These are phyloP conservation scores for Dendronephthya gigantea DNA, from an alignment of 64 coral and sea anemone species.

Conservation along the genomic window DNA sequence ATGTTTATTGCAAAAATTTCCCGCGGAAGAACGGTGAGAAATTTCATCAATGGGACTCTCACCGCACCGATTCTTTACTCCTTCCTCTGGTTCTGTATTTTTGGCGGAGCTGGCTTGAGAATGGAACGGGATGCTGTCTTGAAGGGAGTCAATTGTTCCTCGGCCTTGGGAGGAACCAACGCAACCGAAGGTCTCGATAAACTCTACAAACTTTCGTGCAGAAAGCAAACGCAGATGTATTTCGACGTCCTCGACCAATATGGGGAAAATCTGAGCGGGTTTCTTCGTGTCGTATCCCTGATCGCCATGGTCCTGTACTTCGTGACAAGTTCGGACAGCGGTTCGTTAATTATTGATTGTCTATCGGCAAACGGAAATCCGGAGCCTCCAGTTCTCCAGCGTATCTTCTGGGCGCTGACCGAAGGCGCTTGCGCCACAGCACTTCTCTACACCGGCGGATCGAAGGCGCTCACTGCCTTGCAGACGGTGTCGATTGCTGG, in stretches of 20 bases:
- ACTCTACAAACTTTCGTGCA: slow-evolving; percentile 4
- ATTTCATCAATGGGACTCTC: slow-evolving; percentile 8
- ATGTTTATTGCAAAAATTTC: slow-evolving; percentile 14
- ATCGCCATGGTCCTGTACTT: slow-evolving; percentile 15
- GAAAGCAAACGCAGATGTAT: slow-evolving; percentile 9
- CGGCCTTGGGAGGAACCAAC: not conserved
- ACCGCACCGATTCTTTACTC: not conserved
- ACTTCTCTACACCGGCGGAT: not conserved
- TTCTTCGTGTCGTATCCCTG: not conserved
- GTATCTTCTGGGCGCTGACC: slow-evolving; percentile 3
- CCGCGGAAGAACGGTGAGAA: not conserved
- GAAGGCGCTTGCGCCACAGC: slow-evolving; percentile 13
- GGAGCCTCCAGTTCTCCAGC: not conserved
- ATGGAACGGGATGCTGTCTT: not conserved
- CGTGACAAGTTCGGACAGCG: slow-evolving; percentile 14
- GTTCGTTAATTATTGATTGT: slow-evolving; percentile 12
- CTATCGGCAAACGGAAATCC: not conserved
- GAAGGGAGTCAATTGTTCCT: not conserved
- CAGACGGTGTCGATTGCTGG: slow-evolving; percentile 1
- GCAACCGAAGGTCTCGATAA: not conserved
- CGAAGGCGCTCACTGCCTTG: not conserved
- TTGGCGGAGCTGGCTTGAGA: not conserved
- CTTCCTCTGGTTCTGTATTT: slow-evolving; percentile 9
- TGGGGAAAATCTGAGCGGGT: not conserved
- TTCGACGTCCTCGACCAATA: slow-evolving; percentile 8